Base-by-base conservation (phyloP, 2,113 vertebrate genomes). In the Diphyllodes magnificus region DNA sequence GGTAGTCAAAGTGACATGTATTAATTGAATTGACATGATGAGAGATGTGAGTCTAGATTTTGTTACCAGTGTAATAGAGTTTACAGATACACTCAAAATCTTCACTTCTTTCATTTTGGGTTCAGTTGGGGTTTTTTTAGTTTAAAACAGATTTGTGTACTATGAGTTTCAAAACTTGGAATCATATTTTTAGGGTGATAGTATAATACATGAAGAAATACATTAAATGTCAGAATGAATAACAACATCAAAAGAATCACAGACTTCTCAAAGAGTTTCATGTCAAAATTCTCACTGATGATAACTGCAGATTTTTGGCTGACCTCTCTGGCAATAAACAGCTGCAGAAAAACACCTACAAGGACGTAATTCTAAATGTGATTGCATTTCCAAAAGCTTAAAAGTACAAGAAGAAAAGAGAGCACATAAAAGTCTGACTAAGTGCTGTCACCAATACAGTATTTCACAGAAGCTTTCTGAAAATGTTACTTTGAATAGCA, bases 401-500 rank as follows among this genome's bases (percentile, higher is more conserved):
- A 27, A 94, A 63, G 31, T 77, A 63, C 20, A 63, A 71, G 59
- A 82, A 88, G 68, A 90, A 86, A 86, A 93, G n/a, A 75, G 27
- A 70, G 28, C 59, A 63, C 17, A 35, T 47, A 69, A 25, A 91
- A 84, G 31, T 82, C 57, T 77, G 61, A 83, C 61, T 65, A 76
- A 94, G 66, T 75, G 69, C 85, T 70, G 33, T 35, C 68, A 71
- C 75, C 51, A 82, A 44, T 49, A 59, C 0, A 77, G 50, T 40
- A 82, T 66, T 95, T 91, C 72, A 83, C 1, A 2, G 75, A 88
- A 94, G 71, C 44, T 95, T 88, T 92, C 60, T 90, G 64, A 92
- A 93, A 92, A 88, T 60, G 68, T 64, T 93, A 83, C 72, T 96
- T 96, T 64, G 64, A 96, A 92, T 61, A 88, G 40, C 49, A 90